Conservation (phyloP, 1,140 invertebrate species). For the Drosophila lowei region DNA sequence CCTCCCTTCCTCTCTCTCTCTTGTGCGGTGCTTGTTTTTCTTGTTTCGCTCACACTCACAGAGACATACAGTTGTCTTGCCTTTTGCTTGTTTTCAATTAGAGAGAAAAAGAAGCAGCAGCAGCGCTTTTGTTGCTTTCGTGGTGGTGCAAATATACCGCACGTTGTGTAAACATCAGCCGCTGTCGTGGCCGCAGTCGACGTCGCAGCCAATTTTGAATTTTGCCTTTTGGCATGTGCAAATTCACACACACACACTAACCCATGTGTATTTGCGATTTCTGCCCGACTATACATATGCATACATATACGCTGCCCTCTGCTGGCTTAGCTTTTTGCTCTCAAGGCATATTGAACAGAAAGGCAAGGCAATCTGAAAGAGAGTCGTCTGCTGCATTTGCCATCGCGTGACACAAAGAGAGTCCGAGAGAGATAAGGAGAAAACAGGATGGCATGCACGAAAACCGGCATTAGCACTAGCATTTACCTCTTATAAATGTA, state of each 20-base stretch:
- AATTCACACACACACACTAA: too few species aligned
- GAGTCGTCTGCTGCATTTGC: too few species aligned
- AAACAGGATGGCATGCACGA: too few species aligned
- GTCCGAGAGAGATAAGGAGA: too few species aligned
- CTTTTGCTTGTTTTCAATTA: constrained; percentile 79
- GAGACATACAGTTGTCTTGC: constrained; percentile 29
- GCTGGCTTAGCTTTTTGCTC: constrained; percentile 18
- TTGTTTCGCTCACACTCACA: constrained; percentile 54
- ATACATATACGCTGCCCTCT: background rate
- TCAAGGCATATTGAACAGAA: too few species aligned
- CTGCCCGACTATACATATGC: constrained; percentile 5
- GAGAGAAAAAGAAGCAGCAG: constrained; percentile 63
- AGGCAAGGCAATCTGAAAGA: too few species aligned
- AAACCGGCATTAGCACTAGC: too few species aligned
- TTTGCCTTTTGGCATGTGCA: constrained; percentile 19
- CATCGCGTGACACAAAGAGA: too few species aligned
- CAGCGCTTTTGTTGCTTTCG: constrained; percentile 32
- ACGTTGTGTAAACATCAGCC: constrained; percentile 76
- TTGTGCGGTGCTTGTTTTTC: constrained; percentile 62
- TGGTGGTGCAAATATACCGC: constrained; percentile 62
- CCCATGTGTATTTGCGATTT: constrained; percentile 37
- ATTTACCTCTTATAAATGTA: too few species aligned
- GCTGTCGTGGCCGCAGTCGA: constrained; percentile 34
- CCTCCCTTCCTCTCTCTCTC: too few species aligned
- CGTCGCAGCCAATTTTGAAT: constrained; percentile 50